Evolutionary conservation across 1,140 invertebrate genomes (phyloP).

Genomic region (Argopecten irradians): DNA sequence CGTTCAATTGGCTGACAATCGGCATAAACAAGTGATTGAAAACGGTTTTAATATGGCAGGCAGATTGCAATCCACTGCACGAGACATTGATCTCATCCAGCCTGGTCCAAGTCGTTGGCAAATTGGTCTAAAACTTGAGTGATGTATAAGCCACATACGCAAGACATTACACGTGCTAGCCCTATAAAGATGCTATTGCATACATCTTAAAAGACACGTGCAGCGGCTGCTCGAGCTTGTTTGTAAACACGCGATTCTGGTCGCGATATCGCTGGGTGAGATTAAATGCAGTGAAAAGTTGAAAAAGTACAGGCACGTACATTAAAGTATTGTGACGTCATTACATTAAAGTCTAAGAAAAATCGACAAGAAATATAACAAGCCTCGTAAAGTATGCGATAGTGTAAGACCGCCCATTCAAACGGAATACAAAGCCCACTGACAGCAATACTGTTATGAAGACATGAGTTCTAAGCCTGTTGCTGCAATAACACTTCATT

Average conservation of each 20-base stretch:
- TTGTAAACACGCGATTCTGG: background rate
- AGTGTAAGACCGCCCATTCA: background rate
- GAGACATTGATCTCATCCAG: background rate
- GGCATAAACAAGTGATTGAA: background rate
- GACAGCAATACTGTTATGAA: background rate
- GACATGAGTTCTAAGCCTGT: background rate
- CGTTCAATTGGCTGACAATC: slow-evolving; percentile 15
- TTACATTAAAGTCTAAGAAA: background rate
- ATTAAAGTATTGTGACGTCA: slow-evolving; percentile 22
- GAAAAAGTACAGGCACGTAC: slow-evolving; percentile 15
- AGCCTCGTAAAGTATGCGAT: background rate
- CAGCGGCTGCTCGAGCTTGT: background rate
- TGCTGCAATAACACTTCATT: background rate
- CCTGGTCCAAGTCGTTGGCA: background rate
- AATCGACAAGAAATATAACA: slow-evolving; percentile 8
- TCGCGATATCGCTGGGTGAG: background rate
- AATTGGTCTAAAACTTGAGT: slow-evolving; percentile 21
- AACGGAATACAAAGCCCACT: background rate
- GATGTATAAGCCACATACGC: background rate
- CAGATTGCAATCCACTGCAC: background rate
- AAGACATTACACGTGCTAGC: background rate
- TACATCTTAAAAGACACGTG: slow-evolving; percentile 21
- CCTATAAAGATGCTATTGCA: slow-evolving; percentile 2
- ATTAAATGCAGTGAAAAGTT: slow-evolving; percentile 23
- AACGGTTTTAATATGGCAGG: background rate